Percentiles rank a stretch among this genome's conserved stretches.
phyloP scores from a whole-genome alignment of 2,113 vertebrate species.

The Mola mola region DNA sequence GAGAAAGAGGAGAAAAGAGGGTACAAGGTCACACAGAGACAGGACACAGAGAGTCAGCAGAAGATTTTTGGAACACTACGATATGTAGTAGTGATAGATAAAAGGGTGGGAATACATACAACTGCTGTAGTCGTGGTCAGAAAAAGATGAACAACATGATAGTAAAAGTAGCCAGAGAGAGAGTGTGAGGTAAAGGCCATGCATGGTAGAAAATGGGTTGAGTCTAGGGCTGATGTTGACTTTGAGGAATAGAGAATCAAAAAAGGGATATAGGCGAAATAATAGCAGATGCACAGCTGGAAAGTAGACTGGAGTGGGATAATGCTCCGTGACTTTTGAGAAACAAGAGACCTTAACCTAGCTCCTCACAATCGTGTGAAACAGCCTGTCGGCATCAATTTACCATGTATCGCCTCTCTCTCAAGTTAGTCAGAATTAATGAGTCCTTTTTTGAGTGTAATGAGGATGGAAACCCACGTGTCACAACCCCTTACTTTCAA shows the following conservation, averaged over 20 bases:
- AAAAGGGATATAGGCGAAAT: slow-evolving; percentile 11
- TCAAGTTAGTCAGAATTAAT: slow-evolving; percentile 8
- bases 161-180: slow-evolving; percentile 14
- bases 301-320: neutral
- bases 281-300: neutral
- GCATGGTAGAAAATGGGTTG: neutral
- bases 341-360: no score
- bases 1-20: slow-evolving; percentile 32
- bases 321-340: neutral
- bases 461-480: neutral
- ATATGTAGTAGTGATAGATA: slow-evolving; percentile 15
- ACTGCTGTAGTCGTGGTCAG: slow-evolving; percentile 12
- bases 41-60: slow-evolving; percentile 39
- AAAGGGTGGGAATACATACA: slow-evolving; percentile 13
- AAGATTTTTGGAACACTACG: slow-evolving; percentile 46
- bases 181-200: slow-evolving; percentile 4
- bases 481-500: slow-evolving; percentile 11
- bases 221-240: neutral
- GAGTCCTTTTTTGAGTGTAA: neutral
- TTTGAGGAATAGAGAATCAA: neutral
- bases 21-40: slow-evolving; percentile 58
- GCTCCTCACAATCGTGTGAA: no score
- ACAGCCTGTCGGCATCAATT: neutral
- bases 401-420: slow-evolving; percentile 8
- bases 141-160: slow-evolving; percentile 2